Evolutionary conservation across 2,888 invertebrate species (phyloP), one percentile per base, ranked within the genome.

Genomic region (Gnatocerus cornutus): DNA sequence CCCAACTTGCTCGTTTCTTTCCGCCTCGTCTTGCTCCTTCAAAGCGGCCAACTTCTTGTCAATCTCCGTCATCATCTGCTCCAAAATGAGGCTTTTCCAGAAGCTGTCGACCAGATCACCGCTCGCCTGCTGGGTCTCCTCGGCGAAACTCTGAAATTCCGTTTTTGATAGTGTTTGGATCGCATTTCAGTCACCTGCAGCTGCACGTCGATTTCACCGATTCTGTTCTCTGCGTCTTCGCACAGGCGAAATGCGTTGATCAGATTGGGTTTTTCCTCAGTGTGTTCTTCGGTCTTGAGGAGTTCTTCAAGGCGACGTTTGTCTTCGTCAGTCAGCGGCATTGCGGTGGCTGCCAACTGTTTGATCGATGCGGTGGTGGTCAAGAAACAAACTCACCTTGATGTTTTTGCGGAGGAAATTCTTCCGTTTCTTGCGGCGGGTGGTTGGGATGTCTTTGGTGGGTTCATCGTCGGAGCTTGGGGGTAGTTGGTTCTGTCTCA

Each of bases 301-400:
- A 66, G 29, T 48, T 48, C 41, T 29, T 68, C 66, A 3, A 73
- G 48, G 9, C 68, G 68, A 12, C 63, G 58, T 33, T 73, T 71
- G 12, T 73, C 67, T 52, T 73, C 73, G 21, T 73, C 71, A 1
- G 73, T 69, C 8, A 73, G 46, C 41, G 69, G 55, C 33, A 56
- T 56, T 8, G 67, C 68, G n/a, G 48, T 27, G 16, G 71, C 62
- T 3, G 72, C 70, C 14, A 72, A 55, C 72, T 72, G 72, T 65
- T 65, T 65, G 65, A 65, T 65, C 65, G 55, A 65, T 65, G n/a
- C 33, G 7, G 33, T 9, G 1, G 33, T 33, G 3, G 6, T 7
- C 5, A 33, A 33, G 7, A 33, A 4, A 4, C n/a, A 45, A 21
- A 59, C 59, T 13, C 27, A 61, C 48, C 50, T 61, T 48, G 27